Conservation (phyloP, 1,140 invertebrate genomes). For the Cryptotermes secundus region DNA sequence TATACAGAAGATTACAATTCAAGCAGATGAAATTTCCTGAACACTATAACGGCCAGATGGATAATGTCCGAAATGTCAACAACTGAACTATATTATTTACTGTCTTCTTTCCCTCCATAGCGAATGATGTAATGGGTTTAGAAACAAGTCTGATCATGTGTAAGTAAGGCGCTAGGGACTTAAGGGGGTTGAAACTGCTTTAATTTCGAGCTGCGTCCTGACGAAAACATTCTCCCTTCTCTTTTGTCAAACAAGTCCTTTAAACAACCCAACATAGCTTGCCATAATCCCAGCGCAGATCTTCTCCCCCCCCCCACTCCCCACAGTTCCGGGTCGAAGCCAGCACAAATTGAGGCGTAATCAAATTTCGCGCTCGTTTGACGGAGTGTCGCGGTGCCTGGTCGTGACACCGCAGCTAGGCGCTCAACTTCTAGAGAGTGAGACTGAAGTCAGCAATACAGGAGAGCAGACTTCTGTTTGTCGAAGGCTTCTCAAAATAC, state of each 20-base stretch:
- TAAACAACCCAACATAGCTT: neutral
- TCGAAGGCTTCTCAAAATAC: neutral
- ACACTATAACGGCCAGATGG: too few species aligned
- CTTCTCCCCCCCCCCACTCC: neutral
- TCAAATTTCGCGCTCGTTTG: constrained; percentile 18
- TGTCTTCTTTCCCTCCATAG: too few species aligned
- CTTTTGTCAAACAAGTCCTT: neutral
- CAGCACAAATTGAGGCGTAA: constrained; percentile 19
- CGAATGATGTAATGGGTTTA: too few species aligned
- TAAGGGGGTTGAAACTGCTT: neutral
- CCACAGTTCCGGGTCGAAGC: neutral
- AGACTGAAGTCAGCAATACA: neutral
- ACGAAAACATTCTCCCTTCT: neutral
- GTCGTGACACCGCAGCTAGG: neutral
- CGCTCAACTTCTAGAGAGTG: neutral
- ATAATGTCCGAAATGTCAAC: too few species aligned
- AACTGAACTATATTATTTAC: too few species aligned
- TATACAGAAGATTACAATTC: too few species aligned
- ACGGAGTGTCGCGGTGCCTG: neutral
- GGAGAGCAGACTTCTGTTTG: neutral
- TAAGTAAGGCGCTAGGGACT: neutral
- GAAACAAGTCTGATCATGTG: neutral
- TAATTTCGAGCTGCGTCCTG: neutral
- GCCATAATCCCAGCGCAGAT: neutral
- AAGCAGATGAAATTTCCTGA: too few species aligned